These are phyloP conservation scores for Microtus ochrogaster DNA, from an alignment of 2,113 vertebrate genomes.

Conservation along the genomic window DNA sequence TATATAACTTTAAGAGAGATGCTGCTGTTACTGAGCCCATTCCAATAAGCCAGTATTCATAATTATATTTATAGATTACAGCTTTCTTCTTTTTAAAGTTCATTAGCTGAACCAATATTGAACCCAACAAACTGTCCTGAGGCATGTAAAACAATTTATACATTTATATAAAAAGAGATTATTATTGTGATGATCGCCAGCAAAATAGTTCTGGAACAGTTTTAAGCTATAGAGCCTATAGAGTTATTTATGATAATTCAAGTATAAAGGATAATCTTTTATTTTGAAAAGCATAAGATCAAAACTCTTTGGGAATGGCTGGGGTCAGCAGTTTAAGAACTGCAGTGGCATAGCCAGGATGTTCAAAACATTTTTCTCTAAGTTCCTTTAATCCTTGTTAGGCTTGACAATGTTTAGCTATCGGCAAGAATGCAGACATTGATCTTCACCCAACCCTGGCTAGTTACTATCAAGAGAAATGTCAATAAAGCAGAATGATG, in stretches of 20 bases:
- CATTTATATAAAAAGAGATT: conserved; percentile 61
- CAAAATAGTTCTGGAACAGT: conserved; percentile 16
- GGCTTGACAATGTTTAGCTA: not conserved
- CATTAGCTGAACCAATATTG: conserved; percentile 54
- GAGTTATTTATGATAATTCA: not conserved
- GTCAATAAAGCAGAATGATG: not conserved
- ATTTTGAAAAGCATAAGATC: not conserved
- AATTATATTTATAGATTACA: conserved; percentile 55
- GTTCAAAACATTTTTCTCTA: not conserved
- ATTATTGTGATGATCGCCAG: not conserved
- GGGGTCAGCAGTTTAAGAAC: not conserved
- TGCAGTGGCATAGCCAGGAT: not conserved
- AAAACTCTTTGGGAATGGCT: not conserved
- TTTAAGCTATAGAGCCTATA: not conserved
- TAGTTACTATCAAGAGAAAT: conserved; percentile 5
- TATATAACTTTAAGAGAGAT: not conserved
- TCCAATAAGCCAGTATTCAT: not conserved
- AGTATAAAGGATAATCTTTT: not conserved
- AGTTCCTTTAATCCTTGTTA: not conserved
- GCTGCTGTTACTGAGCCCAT: not conserved
- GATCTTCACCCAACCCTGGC: not conserved
- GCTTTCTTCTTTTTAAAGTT: conserved; percentile 60
- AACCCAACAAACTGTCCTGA: conserved; percentile 22
- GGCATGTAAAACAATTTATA: conserved; percentile 67
- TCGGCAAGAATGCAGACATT: not conserved